phyloP scores from a whole-genome alignment of 2,888 invertebrate species.

The Periphyllus acericola region DNA sequence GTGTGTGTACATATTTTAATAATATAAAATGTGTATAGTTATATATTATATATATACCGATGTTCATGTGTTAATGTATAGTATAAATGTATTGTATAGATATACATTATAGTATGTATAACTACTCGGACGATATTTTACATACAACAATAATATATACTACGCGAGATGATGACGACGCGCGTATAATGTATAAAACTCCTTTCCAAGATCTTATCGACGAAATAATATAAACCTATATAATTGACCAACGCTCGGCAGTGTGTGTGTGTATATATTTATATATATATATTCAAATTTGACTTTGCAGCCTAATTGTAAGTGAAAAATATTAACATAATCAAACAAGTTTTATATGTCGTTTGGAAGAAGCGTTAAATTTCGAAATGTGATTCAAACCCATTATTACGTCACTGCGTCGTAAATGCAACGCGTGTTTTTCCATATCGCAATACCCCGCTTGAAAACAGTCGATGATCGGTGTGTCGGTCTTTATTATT shows the following conservation, averaged over 20 bases:
- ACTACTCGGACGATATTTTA: not conserved
- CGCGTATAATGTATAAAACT: not conserved
- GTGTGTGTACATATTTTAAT: not conserved
- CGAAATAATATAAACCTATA: not conserved
- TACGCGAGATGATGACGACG: not conserved
- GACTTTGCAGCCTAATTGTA: not conserved
- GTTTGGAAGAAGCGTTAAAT: slow-evolving; percentile 3
- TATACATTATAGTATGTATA: not conserved
- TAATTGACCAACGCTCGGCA: not conserved
- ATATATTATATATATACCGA: too few species aligned
- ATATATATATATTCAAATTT: not conserved
- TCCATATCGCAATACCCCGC: not conserved
- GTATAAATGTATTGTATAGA: too few species aligned
- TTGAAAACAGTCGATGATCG: not conserved
- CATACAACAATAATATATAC: not conserved
- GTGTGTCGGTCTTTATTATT: not conserved
- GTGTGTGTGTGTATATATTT: not conserved
- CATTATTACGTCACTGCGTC: not conserved
- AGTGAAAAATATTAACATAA: slow-evolving; percentile 16
- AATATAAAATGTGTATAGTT: too few species aligned
- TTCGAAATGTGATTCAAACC: slow-evolving; percentile 4
- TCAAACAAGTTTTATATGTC: not conserved
- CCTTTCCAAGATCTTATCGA: not conserved
- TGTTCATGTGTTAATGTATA: too few species aligned
- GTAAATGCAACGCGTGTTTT: not conserved